Percentiles rank a stretch among this genome's conserved stretches.
phyloP scores from a whole-genome alignment of 2,113 vertebrate genomes.

The Tychaedon coryphoeus region DNA sequence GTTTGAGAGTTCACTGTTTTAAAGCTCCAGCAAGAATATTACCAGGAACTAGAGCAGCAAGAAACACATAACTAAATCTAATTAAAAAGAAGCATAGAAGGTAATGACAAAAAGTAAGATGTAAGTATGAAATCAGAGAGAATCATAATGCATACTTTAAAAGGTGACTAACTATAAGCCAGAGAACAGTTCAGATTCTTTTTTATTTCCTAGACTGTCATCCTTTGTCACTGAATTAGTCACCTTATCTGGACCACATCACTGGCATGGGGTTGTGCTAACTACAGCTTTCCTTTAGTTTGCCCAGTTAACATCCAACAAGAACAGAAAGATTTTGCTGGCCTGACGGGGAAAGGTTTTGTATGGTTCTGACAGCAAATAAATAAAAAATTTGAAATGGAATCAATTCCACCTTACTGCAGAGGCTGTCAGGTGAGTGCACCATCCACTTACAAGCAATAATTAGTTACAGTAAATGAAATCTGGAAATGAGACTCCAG shows the following conservation, averaged over 20 bases:
- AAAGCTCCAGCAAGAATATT: neutral
- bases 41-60: neutral
- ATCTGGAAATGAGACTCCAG: slow-evolving; percentile 9
- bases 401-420: neutral
- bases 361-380: neutral
- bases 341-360: neutral
- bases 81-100: neutral
- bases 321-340: neutral
- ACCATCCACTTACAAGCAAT: neutral
- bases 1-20: neutral
- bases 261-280: neutral
- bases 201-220: neutral
- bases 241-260: neutral
- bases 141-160: neutral
- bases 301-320: neutral
- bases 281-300: neutral
- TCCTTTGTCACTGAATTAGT: neutral
- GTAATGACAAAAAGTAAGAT: neutral
- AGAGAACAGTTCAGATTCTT: neutral
- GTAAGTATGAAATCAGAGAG: neutral
- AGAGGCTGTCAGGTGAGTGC: neutral
- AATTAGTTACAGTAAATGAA: slow-evolving; percentile 26
- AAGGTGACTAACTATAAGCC: neutral
- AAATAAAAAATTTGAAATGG: neutral
- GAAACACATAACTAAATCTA: neutral